A percentile compares a stretch with the other conserved stretches of the same genome.
Conservation (phyloP, 2,113 vertebrate genomes). For the Lagopus leucura region DNA sequence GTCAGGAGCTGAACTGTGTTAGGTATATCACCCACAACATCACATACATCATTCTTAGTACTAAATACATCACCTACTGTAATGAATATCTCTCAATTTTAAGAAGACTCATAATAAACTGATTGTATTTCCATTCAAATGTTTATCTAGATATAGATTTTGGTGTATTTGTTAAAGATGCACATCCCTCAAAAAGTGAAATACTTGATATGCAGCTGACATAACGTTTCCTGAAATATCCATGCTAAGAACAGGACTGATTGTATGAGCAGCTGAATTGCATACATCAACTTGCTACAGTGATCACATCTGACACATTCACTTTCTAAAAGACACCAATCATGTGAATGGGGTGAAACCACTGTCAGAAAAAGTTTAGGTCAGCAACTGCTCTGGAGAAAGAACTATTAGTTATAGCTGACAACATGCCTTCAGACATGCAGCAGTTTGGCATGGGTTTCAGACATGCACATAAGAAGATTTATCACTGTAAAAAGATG, state of each 20-base stretch:
- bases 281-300: neutral
- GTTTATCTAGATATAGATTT: neutral
- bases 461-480: neutral
- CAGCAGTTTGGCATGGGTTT: neutral
- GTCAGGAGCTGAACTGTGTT: neutral
- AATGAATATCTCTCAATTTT: neutral
- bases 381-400: neutral
- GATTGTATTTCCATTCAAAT: neutral
- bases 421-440: neutral
- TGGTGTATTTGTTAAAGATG: neutral
- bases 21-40: neutral
- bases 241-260: neutral
- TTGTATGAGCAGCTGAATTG: neutral
- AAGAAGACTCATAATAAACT: neutral
- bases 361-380: slow-evolving; percentile 27
- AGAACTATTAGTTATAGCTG: neutral
- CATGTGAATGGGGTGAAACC: neutral
- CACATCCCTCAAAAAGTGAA: neutral
- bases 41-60: slow-evolving; percentile 20
- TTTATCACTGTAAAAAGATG: neutral
- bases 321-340: slow-evolving; percentile 10
- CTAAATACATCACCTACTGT: neutral
- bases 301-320: neutral
- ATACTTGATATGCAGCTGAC: neutral
- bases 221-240: neutral